Conservation (phyloP, 1,140 invertebrate genomes). For the Penaeus vannamei region DNA sequence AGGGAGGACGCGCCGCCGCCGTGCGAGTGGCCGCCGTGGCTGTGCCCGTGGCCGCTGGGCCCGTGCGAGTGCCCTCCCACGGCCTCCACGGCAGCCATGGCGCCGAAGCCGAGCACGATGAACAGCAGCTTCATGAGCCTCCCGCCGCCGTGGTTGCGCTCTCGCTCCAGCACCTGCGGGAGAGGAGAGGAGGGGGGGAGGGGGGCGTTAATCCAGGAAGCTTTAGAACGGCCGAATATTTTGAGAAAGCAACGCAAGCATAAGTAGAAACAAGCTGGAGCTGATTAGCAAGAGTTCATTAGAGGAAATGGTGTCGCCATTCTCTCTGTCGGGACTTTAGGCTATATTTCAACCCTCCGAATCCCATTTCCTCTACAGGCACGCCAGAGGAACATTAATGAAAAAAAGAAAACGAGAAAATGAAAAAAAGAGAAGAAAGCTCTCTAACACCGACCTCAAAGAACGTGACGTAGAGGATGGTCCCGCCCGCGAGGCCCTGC, state of each 20-base stretch:
- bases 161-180: constrained; percentile 74
- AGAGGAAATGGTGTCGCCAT: too few relatives aligned
- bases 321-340: too few relatives aligned
- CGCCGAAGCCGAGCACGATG: constrained; percentile 75
- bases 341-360: too few relatives aligned
- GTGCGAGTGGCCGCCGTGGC: not conserved
- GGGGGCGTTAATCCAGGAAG: not conserved
- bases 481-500: constrained; percentile 76
- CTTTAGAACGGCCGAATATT: not conserved
- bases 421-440: too few relatives aligned
- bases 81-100: constrained; percentile 65
- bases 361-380: too few relatives aligned
- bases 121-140: constrained; percentile 78
- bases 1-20: not conserved
- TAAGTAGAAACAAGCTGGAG: too few relatives aligned
- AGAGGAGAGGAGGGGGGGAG: not conserved
- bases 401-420: too few relatives aligned
- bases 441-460: constrained; percentile 74
- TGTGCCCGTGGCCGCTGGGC: constrained; percentile 17
- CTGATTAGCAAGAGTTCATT: too few relatives aligned
- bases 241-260: not conserved
- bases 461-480: constrained; percentile 79
- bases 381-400: not conserved
- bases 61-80: constrained; percentile 64
- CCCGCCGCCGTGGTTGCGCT: constrained; percentile 78